A percentile compares a stretch with the other conserved stretches of the same genome.
Evolutionary conservation across 1,140 invertebrate species (phyloP).

Genomic region (Diorhabda sublineata): DNA sequence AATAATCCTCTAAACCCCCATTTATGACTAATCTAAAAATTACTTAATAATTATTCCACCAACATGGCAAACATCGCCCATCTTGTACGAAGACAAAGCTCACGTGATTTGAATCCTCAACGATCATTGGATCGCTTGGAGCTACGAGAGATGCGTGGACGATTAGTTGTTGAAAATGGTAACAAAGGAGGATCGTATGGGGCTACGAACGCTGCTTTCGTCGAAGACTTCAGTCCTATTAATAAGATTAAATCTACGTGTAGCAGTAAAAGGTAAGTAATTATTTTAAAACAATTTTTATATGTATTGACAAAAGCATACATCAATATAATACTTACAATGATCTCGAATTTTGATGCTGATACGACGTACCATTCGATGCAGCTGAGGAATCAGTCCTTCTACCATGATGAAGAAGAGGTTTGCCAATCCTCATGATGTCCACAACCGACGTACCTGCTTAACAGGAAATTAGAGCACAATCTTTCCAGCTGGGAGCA

Average conservation of each 20-base stretch:
- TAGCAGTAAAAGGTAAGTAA: slow-evolving; percentile 38
- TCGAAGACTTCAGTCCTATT: slow-evolving; percentile 71
- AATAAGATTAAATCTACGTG: slow-evolving; percentile 44
- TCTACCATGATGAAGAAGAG: too few species aligned
- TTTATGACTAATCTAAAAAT: slow-evolving; percentile 4
- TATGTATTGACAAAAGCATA: too few species aligned
- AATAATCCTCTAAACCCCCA: neutral
- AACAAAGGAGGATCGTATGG: slow-evolving; percentile 65
- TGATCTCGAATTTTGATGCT: too few species aligned
- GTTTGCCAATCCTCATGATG: too few species aligned
- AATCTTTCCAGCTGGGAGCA: too few species aligned
- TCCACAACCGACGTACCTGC: too few species aligned
- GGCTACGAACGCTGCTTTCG: slow-evolving; percentile 77
- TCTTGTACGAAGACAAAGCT: slow-evolving; percentile 79
- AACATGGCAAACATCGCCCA: slow-evolving; percentile 87
- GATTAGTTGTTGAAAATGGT: slow-evolving; percentile 74
- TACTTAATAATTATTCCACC: slow-evolving; percentile 4
- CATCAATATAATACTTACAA: too few species aligned
- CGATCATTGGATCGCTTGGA: slow-evolving; percentile 79
- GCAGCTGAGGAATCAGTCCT: too few species aligned
- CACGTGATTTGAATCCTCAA: slow-evolving; percentile 74
- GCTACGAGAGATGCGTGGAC: slow-evolving; percentile 76
- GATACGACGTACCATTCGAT: too few species aligned
- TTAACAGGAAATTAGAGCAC: too few species aligned
- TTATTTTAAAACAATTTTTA: neutral